Evolutionary conservation across 2,797 vertebrate species (phyloP).

Genomic region (Moxostoma hubbsi): DNA sequence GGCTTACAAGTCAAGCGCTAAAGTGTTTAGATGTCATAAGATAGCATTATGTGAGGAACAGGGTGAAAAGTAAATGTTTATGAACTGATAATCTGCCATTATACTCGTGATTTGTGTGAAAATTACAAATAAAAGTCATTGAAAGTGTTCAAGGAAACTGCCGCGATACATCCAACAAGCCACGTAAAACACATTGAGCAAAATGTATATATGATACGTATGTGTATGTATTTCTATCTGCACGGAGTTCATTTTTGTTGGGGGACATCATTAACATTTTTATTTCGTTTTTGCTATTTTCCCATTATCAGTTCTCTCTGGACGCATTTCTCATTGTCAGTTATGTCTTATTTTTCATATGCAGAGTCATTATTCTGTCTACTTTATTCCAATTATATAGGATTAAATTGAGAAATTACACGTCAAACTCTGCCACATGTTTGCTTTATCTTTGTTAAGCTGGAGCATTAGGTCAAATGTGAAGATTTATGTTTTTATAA

Average conservation of each 20-base stretch:
- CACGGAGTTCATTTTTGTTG: neutral
- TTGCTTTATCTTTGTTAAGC: neutral
- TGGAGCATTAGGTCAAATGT: neutral
- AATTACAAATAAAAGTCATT: no score
- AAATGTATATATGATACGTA: no score
- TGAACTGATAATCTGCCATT: no score
- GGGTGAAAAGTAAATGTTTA: no score
- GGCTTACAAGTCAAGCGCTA: no score
- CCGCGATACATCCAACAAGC: no score
- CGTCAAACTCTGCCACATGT: neutral
- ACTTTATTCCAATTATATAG: neutral
- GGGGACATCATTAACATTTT: neutral
- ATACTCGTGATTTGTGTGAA: no score
- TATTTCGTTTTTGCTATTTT: neutral
- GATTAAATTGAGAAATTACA: neutral
- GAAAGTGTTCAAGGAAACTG: no score
- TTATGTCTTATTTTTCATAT: neutral
- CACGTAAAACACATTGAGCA: no score
- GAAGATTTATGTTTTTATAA: slow-evolving; percentile 28
- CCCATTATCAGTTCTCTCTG: neutral
- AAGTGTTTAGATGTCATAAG: no score
- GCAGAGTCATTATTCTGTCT: neutral
- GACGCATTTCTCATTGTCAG: neutral
- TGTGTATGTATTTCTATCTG: neutral
- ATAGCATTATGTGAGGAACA: no score